Evolutionary conservation across 2,113 vertebrate species (phyloP), one percentile per base, ranked within the genome.

Genomic region (Cinclus mexicanus): DNA sequence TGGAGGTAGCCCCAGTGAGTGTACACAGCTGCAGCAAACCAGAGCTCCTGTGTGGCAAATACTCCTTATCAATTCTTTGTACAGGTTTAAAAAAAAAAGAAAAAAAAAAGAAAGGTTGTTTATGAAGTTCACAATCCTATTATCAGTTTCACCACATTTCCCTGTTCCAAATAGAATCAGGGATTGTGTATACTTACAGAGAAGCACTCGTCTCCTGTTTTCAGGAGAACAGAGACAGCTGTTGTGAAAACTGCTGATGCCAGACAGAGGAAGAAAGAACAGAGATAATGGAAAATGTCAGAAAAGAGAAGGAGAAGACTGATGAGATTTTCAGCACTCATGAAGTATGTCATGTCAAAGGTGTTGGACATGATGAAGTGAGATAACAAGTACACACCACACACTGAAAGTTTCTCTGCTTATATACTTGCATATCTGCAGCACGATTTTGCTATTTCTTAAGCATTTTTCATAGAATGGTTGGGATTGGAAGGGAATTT

Each of bases 401-500:
- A 41, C 29, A 49, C 7, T 29, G n/a, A 12, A 75, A 52, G 2
- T 49, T 78, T 71, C 39, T 89, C 61, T 65, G 5, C 37, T 76
- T 49, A 41, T 21, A 25, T 9, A 12, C 21, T 59, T 3, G 0
- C 1, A 0, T 49, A n/a, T 20, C 60, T 79, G 41, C 47, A 56
- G 33, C 39, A 33, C 8, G 20, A 63, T 35, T 67, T 33, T 16
- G 9, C 11, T 52, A 2, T 4, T 35, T 78, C 14, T 9, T 1
- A 41, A 35, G 5, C 7, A 1, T 64, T 35, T 63, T 49, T 61
- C 10, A 37, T 13, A 70, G 35, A 56, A 42, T 28, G 12, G 7
- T 20, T 56, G 31, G 56, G 8, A 7, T 42, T 28, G 42, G 49
- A 42, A 31, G 29, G 22, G 26, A 56, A 26, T 18, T 56, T 56